These are phyloP conservation scores for Monochamus saltuarius DNA, from an alignment of 1,140 invertebrate species.

Conservation along the genomic window DNA sequence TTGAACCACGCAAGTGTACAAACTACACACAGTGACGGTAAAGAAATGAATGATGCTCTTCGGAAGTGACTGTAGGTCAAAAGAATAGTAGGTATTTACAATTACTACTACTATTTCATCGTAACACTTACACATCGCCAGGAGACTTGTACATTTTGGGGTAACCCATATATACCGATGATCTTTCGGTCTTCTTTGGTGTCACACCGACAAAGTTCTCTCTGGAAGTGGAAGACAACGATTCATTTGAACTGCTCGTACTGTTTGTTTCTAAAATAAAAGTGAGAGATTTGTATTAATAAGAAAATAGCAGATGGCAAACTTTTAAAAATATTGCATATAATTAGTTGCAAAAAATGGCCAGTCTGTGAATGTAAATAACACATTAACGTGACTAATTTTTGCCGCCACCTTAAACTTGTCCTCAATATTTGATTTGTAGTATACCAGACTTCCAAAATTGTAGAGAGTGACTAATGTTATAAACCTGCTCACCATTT, in stretches of 20 bases:
- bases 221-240: slow-evolving; percentile 64
- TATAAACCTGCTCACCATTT: no score
- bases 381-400: no score
- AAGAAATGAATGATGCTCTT: background rate
- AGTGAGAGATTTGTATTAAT: no score
- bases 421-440: no score
- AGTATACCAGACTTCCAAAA: no score
- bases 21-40: background rate
- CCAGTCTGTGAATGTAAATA: no score
- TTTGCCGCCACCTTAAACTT: no score
- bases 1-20: background rate
- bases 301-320: no score
- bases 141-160: slow-evolving; percentile 48
- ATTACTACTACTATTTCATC: slow-evolving; percentile 9
- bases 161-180: slow-evolving; percentile 41
- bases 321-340: no score
- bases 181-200: slow-evolving; percentile 45
- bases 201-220: slow-evolving; percentile 31
- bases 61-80: background rate
- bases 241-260: slow-evolving; percentile 74
- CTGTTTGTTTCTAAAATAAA: slow-evolving; percentile 50
- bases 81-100: no score
- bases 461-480: no score
- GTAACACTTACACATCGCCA: slow-evolving; percentile 50
- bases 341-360: no score